phyloP scores from a whole-genome alignment of 2,888 invertebrate genomes.

The Dexiosoma caninum region DNA sequence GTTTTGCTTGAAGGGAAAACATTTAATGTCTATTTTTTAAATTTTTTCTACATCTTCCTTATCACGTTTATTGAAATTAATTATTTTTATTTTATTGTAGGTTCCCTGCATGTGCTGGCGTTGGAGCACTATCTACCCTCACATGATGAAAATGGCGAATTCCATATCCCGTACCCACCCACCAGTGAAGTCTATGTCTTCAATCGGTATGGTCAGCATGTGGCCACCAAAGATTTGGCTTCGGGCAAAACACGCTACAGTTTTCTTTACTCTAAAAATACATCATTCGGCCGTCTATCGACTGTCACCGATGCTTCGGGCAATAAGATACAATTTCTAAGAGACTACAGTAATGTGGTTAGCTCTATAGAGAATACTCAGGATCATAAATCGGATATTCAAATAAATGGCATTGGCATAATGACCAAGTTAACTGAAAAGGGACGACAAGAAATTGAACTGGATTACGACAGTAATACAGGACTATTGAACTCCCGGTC shows the following conservation, averaged over 20 bases:
- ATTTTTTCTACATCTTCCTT: no score
- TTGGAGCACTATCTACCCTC: conserved; percentile 91
- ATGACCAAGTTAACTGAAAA: conserved; percentile 92
- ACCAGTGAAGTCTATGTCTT: conserved; percentile 96
- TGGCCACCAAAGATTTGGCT: conserved; percentile 94
- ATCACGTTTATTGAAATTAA: no score
- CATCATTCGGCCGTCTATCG: conserved; percentile 94
- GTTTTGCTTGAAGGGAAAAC: no score
- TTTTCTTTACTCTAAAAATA: conserved; percentile 97
- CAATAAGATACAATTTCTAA: conserved; percentile 92
- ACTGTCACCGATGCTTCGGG: conserved; percentile 96
- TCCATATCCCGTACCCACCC: conserved; percentile 94
- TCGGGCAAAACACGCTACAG: conserved; percentile 97
- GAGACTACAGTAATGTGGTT: conserved; percentile 94
- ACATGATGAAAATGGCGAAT: conserved; percentile 93
- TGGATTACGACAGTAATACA: conserved; percentile 93
- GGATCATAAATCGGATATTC: conserved; percentile 93
- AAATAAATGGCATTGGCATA: conserved; percentile 94
- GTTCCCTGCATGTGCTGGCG: conserved; percentile 89
- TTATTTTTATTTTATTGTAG: no score
- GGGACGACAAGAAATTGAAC: conserved; percentile 90
- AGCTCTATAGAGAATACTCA: conserved; percentile 96
- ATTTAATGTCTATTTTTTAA: no score
- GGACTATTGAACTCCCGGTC: conserved; percentile 91
- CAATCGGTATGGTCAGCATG: conserved; percentile 97